phyloP scores from a whole-genome alignment of 2,113 vertebrate genomes.

The Ciconia boyciana region DNA sequence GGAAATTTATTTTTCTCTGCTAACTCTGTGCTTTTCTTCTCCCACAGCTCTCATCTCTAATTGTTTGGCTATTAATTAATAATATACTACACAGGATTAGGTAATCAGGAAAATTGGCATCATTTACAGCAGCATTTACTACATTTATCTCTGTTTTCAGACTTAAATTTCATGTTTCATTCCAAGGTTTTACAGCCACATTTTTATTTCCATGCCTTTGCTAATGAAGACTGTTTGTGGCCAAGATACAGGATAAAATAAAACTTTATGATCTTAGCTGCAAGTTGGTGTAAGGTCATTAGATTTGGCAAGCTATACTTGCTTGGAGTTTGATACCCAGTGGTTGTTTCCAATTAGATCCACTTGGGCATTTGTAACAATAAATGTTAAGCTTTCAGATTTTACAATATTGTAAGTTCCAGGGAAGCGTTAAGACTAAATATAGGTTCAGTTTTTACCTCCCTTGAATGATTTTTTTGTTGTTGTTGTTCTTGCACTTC shows the following conservation, averaged over 20 bases:
- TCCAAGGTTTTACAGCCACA: constrained; percentile 60
- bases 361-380: neutral
- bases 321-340: neutral
- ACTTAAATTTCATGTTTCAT: constrained; percentile 57
- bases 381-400: constrained; percentile 27
- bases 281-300: constrained; percentile 55
- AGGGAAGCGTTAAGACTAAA: neutral
- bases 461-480: neutral
- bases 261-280: constrained; percentile 69
- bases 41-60: neutral
- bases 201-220: constrained; percentile 61
- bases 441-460: neutral
- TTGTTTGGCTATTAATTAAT: constrained; percentile 23
- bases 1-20: constrained; percentile 32
- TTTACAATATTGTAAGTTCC: constrained; percentile 34
- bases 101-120: constrained; percentile 22
- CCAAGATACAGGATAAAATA: constrained; percentile 66
- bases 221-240: constrained; percentile 68
- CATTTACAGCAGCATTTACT: neutral
- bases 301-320: constrained; percentile 36
- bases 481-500: neutral
- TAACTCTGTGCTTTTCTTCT: neutral
- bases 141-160: constrained; percentile 34
- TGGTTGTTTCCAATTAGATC: constrained; percentile 6
- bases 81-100: constrained; percentile 16